Evolutionary conservation across 2,888 invertebrate species (phyloP).

Genomic region (Dasypogon diadema): DNA sequence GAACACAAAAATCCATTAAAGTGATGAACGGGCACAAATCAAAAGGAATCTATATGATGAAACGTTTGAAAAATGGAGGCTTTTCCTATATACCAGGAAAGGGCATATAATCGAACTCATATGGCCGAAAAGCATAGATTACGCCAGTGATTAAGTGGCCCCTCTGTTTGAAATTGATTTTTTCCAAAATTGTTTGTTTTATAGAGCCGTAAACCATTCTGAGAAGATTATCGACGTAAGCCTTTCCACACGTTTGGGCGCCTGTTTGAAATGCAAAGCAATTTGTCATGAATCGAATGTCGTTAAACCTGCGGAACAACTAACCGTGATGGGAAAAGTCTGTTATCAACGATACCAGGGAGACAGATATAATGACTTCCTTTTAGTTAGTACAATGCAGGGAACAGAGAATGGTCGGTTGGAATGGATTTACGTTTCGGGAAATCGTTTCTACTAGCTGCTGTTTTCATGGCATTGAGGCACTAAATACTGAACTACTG

Average conservation of each 20-base stretch:
- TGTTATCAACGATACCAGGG: not conserved
- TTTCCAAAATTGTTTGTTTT: not conserved
- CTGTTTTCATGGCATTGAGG: too few species aligned
- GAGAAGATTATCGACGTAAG: not conserved
- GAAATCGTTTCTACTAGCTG: too few species aligned
- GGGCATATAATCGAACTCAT: not conserved
- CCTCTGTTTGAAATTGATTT: slow-evolving; percentile 10
- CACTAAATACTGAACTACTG: too few species aligned
- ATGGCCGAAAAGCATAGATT: slow-evolving; percentile 13
- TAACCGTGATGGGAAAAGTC: not conserved
- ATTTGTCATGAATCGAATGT: not conserved
- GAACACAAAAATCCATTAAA: slow-evolving; percentile 34
- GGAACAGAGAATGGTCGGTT: too few species aligned
- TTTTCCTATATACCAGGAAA: not conserved
- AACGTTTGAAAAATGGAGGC: slow-evolving; percentile 24
- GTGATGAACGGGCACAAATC: slow-evolving; percentile 20
- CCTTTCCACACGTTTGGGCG: not conserved
- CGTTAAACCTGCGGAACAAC: not conserved
- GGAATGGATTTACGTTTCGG: too few species aligned
- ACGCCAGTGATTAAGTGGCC: slow-evolving; percentile 30
- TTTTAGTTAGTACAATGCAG: not conserved
- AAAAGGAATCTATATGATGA: slow-evolving; percentile 28
- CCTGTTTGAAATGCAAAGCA: not conserved
- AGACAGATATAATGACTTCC: not conserved
- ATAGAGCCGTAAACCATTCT: not conserved